Conservation (phyloP, 2,888 invertebrate species). For the Cheiracanthium punctorium region DNA sequence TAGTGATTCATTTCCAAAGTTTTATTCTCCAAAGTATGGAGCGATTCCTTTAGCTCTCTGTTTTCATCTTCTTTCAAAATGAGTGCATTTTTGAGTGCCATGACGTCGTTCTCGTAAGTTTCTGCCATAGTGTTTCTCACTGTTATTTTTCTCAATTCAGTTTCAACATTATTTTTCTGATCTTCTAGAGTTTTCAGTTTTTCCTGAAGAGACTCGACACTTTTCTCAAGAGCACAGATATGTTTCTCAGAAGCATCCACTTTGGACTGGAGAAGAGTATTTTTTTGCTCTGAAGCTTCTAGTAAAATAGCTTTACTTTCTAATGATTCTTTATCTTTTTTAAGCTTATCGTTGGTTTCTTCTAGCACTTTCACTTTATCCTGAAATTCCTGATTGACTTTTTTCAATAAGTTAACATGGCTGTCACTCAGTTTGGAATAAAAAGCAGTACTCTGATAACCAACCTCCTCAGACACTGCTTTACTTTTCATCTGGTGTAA, state of each 20-base stretch:
- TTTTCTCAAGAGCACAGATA: constrained; percentile 5
- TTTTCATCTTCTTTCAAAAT: constrained; percentile 42
- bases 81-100: constrained; percentile 24
- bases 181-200: constrained; percentile 4
- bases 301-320: not conserved
- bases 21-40: constrained; percentile 44
- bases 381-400: constrained; percentile 16
- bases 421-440: constrained; percentile 18
- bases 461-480: not conserved
- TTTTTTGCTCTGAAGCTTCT: not conserved
- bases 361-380: not conserved
- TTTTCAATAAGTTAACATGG: not conserved
- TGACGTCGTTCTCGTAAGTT: constrained; percentile 26
- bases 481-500: constrained; percentile 32
- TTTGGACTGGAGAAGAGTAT: constrained; percentile 7
- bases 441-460: not conserved
- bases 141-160: constrained; percentile 3
- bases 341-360: constrained; percentile 17
- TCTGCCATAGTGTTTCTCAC: not conserved
- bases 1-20: constrained; percentile 47
- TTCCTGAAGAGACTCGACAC: not conserved
- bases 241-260: constrained; percentile 12
- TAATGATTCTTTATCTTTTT: not conserved
- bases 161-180: constrained; percentile 28
- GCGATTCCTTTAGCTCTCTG: constrained; percentile 34